These are phyloP conservation scores for Scalopus aquaticus DNA, from an alignment of 2,113 vertebrate genomes.

Conservation along the genomic window DNA sequence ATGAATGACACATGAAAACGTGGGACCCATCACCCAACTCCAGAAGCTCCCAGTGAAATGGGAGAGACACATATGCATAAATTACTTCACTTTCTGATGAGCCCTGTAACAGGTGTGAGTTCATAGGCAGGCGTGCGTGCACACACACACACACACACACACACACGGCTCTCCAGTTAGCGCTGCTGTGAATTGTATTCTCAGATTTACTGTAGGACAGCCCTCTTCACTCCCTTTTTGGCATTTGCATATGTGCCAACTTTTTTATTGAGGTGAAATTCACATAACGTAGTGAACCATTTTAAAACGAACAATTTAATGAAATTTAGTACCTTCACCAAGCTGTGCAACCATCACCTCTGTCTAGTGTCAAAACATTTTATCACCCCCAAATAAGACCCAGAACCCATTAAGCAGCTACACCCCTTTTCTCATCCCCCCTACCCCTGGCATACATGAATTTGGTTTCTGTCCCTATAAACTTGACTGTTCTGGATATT, in stretches of 20 bases:
- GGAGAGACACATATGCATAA: neutral
- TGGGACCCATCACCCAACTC: neutral
- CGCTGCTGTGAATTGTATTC: neutral
- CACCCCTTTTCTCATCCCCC: no score
- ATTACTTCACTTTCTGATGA: neutral
- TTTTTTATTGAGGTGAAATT: neutral
- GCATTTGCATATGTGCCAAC: neutral
- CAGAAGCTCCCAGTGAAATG: neutral
- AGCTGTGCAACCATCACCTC: neutral
- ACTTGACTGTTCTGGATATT: neutral
- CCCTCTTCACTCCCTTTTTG: neutral
- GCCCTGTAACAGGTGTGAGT: neutral
- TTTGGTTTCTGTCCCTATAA: neutral
- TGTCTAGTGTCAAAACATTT: neutral
- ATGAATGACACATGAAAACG: fast-evolving
- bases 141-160: no score
- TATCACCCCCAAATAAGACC: neutral
- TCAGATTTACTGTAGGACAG: neutral
- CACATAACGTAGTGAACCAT: neutral
- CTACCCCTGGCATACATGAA: neutral
- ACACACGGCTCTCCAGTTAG: neutral
- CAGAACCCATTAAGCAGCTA: neutral
- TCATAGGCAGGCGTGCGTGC: neutral
- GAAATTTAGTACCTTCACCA: neutral
- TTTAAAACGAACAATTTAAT: neutral